Evolutionary conservation across 2,888 invertebrate genomes (phyloP).

Genomic region (Noctua janthina): DNA sequence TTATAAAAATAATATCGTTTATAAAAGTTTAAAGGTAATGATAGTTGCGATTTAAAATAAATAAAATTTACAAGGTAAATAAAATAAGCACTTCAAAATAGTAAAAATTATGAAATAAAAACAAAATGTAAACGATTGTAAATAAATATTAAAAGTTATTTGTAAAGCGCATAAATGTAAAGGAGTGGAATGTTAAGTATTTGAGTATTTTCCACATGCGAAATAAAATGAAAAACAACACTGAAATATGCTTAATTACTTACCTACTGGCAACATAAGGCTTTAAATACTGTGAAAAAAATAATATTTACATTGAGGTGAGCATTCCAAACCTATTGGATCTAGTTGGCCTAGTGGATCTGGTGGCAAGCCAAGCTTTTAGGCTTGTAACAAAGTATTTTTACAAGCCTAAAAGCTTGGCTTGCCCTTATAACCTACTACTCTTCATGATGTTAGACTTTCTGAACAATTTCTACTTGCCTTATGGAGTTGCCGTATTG

Average conservation of each 20-base stretch:
- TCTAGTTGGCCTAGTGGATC: not conserved
- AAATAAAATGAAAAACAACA: slow-evolving; percentile 39
- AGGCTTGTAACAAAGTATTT: too few relatives aligned
- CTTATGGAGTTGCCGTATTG: not conserved
- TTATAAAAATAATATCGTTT: slow-evolving; percentile 1
- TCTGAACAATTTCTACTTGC: not conserved
- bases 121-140: slow-evolving; percentile 51
- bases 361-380: too few relatives aligned
- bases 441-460: not conserved
- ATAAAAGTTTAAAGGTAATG: not conserved
- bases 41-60: slow-evolving; percentile 29
- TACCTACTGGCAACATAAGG: slow-evolving; percentile 45
- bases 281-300: slow-evolving; percentile 47
- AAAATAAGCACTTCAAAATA: slow-evolving; percentile 55
- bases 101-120: slow-evolving; percentile 55
- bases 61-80: slow-evolving; percentile 49
- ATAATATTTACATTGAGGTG: slow-evolving; percentile 56
- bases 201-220: slow-evolving; percentile 63
- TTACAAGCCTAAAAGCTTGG: not conserved
- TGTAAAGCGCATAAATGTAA: slow-evolving; percentile 52
- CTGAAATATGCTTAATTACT: slow-evolving; percentile 39
- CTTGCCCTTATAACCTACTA: not conserved
- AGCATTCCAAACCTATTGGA: slow-evolving; percentile 18
- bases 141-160: slow-evolving; percentile 51
- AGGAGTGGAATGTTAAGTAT: slow-evolving; percentile 65